These are phyloP conservation scores for Irena cyanogastra DNA, from an alignment of 2,113 vertebrate species.

Conservation along the genomic window DNA sequence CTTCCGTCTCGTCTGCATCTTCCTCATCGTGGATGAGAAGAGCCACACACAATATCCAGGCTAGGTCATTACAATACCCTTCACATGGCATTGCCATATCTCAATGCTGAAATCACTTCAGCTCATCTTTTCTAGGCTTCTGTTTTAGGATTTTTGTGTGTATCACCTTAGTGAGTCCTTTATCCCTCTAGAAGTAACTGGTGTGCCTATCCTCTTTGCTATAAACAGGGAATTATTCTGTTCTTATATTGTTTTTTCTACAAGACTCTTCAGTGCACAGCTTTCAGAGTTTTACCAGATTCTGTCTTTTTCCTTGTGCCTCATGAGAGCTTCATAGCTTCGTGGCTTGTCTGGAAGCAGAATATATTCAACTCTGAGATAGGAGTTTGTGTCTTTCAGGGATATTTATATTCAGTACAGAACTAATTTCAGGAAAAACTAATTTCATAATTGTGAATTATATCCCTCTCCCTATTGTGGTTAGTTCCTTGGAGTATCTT, in stretches of 20 bases:
- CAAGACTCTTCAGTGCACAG: background rate
- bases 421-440: background rate
- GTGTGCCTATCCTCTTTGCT: background rate
- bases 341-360: background rate
- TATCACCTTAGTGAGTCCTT: background rate
- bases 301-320: background rate
- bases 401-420: background rate
- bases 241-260: background rate
- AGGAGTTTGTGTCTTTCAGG: background rate
- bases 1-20: background rate
- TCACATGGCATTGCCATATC: background rate
- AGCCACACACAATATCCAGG: background rate
- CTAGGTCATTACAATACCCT: background rate
- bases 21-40: background rate
- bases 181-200: background rate
- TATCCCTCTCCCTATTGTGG: background rate
- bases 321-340: background rate
- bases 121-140: background rate
- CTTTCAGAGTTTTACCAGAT: background rate
- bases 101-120: background rate
- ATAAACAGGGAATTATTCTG: background rate
- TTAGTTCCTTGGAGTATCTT: background rate
- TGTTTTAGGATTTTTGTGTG: background rate
- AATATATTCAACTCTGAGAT: background rate
- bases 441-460: background rate